Conservation (phyloP, 2,113 vertebrate genomes). For the Gallinago paraguaiae region DNA sequence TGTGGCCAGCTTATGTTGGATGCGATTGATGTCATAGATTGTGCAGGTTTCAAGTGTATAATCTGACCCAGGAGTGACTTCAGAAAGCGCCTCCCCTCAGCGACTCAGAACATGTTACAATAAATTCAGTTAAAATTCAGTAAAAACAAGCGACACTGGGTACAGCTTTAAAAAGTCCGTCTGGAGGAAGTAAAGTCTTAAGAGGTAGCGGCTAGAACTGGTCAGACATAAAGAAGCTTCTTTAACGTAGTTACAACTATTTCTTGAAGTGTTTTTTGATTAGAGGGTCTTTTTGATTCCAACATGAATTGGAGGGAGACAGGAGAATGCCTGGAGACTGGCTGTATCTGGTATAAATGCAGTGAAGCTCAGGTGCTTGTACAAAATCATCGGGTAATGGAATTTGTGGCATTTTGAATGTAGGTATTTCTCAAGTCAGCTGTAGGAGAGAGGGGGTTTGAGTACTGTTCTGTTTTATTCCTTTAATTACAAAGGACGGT, state of each 20-base stretch:
- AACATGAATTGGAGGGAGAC: neutral
- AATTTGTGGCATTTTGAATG: neutral
- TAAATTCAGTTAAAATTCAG: neutral
- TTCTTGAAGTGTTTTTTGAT: neutral
- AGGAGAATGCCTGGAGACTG: neutral
- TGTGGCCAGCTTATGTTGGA: neutral
- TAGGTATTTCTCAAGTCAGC: neutral
- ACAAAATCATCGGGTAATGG: neutral
- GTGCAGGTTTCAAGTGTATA: neutral
- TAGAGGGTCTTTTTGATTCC: neutral
- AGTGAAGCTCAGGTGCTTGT: neutral
- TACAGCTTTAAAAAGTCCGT: neutral
- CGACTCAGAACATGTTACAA: neutral
- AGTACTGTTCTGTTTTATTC: neutral
- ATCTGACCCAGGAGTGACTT: neutral
- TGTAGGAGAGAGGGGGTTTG: neutral
- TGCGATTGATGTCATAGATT: neutral
- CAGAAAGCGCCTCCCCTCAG: neutral
- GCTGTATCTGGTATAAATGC: neutral
- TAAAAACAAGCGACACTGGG: neutral
- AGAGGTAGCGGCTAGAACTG: neutral
- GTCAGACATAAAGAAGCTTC: neutral
- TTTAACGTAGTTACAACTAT: neutral
- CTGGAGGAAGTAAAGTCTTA: neutral
- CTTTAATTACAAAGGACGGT: neutral